phyloP scores from a whole-genome alignment of 2,888 invertebrate genomes.

The Epsilonema sp. region DNA sequence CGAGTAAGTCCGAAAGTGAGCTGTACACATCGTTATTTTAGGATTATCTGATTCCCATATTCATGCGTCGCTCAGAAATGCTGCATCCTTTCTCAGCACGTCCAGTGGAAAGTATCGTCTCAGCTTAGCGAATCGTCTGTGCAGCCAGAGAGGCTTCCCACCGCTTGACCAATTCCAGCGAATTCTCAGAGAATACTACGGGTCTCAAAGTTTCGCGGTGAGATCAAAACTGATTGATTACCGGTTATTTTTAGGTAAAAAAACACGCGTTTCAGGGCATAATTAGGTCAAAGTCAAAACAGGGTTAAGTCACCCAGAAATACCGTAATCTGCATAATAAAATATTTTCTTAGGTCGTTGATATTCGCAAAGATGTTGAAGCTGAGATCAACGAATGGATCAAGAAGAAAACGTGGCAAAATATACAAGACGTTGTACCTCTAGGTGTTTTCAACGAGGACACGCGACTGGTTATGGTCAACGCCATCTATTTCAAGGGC shows the following conservation, averaged over 20 bases:
- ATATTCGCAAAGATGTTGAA: too few relatives aligned
- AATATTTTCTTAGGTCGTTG: too few relatives aligned
- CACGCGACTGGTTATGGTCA: conserved; percentile 3
- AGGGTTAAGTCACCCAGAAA: too few relatives aligned
- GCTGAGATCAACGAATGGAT: neutral
- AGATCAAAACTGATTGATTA: too few relatives aligned
- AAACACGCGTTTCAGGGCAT: too few relatives aligned
- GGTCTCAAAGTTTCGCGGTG: neutral
- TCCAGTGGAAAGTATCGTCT: neutral
- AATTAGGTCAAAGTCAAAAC: too few relatives aligned
- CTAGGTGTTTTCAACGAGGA: neutral
- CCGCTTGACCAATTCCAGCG: neutral
- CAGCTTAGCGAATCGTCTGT: neutral
- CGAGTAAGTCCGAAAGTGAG: too few relatives aligned
- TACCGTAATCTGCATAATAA: too few relatives aligned
- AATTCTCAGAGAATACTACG: neutral
- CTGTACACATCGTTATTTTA: too few relatives aligned
- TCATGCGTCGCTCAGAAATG: neutral
- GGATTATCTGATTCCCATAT: too few relatives aligned
- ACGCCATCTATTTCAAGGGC: conserved; percentile 9
- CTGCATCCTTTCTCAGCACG: neutral
- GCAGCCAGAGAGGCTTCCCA: neutral
- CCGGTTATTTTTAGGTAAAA: too few relatives aligned
- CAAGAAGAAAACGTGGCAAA: neutral
- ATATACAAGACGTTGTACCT: neutral